phyloP scores from a whole-genome alignment of 2,113 vertebrate genomes.

The Osmerus eperlanus region DNA sequence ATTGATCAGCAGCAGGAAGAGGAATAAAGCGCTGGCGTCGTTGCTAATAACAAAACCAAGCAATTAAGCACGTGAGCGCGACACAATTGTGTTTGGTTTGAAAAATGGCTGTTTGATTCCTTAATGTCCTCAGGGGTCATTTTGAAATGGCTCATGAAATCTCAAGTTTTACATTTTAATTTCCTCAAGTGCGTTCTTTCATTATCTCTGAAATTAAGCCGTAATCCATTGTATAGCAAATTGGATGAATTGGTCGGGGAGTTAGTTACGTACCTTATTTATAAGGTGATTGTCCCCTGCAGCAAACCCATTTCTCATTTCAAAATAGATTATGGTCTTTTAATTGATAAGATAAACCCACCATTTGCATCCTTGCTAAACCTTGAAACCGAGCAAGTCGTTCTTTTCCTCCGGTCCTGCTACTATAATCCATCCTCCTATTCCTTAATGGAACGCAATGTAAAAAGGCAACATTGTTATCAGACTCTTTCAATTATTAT shows the following conservation, averaged over 20 bases:
- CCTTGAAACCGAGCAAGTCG: slow-evolving; percentile 35
- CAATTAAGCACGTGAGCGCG: neutral
- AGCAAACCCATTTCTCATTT: slow-evolving; percentile 65
- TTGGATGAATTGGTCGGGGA: slow-evolving; percentile 61
- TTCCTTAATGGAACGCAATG: slow-evolving; percentile 47
- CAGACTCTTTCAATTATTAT: slow-evolving; percentile 62
- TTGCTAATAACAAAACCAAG: slow-evolving; percentile 9
- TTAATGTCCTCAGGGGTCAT: slow-evolving; percentile 37
- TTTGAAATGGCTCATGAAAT: slow-evolving; percentile 40
- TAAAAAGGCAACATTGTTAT: slow-evolving; percentile 60
- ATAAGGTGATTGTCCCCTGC: slow-evolving; percentile 57
- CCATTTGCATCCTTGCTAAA: slow-evolving; percentile 49
- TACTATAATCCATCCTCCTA: slow-evolving; percentile 49
- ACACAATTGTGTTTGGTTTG: slow-evolving; percentile 21
- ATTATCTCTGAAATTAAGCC: slow-evolving; percentile 59
- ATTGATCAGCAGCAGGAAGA: slow-evolving; percentile 36
- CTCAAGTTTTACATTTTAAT: slow-evolving; percentile 47
- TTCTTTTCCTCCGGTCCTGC: slow-evolving; percentile 27
- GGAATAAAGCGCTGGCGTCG: slow-evolving; percentile 18
- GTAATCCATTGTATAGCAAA: slow-evolving; percentile 61
- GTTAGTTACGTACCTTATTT: slow-evolving; percentile 55
- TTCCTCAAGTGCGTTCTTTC: slow-evolving; percentile 43
- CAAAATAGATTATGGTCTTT: slow-evolving; percentile 57
- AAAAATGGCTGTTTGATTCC: slow-evolving; percentile 27
- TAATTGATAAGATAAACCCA: slow-evolving; percentile 73